These are phyloP conservation scores for Drosophila tsacasi DNA, from an alignment of 1,140 invertebrate species.

Conservation along the genomic window DNA sequence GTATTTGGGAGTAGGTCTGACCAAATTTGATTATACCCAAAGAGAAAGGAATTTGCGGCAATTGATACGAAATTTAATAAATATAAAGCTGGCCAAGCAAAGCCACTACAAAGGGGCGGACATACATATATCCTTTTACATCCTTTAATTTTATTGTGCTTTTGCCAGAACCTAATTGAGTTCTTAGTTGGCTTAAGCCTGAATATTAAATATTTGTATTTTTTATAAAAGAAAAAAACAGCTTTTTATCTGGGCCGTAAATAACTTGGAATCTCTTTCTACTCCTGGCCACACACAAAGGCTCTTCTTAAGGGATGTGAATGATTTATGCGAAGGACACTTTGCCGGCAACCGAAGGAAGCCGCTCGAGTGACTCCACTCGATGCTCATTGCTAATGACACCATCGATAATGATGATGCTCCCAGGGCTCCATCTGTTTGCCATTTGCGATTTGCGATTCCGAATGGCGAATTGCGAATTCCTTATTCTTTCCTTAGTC, in stretches of 20 bases:
- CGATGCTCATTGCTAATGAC: conserved; percentile 67
- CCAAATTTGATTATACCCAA: conserved; percentile 26
- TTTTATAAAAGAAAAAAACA: neutral
- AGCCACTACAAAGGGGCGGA: conserved; percentile 4
- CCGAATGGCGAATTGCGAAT: neutral
- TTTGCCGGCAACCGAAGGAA: neutral
- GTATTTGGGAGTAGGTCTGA: neutral
- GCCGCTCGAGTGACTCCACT: conserved; percentile 34
- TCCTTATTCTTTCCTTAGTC: neutral
- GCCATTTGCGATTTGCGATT: conserved; percentile 47
- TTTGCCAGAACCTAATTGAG: neutral
- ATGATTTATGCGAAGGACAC: conserved; percentile 40
- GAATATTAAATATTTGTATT: neutral
- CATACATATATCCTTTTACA: too few species aligned
- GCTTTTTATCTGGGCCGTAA: neutral
- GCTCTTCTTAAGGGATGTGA: neutral
- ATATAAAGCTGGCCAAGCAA: neutral
- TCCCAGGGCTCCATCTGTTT: conserved; percentile 17
- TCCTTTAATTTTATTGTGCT: neutral
- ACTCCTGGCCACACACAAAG: neutral
- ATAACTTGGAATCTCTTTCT: neutral
- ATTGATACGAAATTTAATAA: conserved; percentile 28
- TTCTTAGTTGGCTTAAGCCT: neutral
- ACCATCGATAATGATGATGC: conserved; percentile 68
- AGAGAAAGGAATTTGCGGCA: conserved; percentile 1